A percentile compares a stretch with the other conserved stretches of the same genome.
phyloP scores from a whole-genome alignment of 1,140 invertebrate genomes.

The Papilio glaucus region DNA sequence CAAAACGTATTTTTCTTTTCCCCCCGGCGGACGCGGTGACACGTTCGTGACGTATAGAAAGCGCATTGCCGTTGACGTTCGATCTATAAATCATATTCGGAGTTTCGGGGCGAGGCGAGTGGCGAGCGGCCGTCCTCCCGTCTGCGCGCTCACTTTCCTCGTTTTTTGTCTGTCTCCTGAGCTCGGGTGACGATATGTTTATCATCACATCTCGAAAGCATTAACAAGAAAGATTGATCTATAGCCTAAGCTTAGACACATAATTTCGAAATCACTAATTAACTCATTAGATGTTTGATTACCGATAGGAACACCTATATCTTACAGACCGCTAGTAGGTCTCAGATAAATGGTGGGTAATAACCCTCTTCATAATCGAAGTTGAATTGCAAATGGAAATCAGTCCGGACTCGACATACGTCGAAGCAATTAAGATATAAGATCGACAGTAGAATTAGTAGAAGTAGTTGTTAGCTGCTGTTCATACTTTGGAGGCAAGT shows the following conservation, averaged over 20 bases:
- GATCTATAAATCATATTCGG: constrained; percentile 82
- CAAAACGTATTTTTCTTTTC: constrained; percentile 67
- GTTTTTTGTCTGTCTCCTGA: constrained; percentile 80
- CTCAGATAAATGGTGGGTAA: no score
- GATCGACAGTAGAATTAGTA: no score
- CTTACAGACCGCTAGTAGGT: no score
- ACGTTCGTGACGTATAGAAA: constrained; percentile 78
- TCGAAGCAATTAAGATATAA: no score
- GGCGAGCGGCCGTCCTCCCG: constrained; percentile 73
- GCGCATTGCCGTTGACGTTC: constrained; percentile 78
- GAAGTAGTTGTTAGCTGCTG: no score
- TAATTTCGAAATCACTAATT: neutral
- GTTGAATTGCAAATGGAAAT: no score
- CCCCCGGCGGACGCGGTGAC: constrained; percentile 63
- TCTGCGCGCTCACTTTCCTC: constrained; percentile 73
- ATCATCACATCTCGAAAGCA: constrained; percentile 29
- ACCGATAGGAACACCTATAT: no score
- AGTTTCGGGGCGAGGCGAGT: constrained; percentile 71
- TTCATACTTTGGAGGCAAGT: no score
- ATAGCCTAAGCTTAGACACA: neutral
- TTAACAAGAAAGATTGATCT: neutral
- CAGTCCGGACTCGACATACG: no score
- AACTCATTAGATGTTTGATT: no score
- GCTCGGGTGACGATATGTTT: constrained; percentile 57
- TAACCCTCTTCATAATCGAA: no score